These are phyloP conservation scores for Anoplius nigerrimus DNA, from an alignment of 2,888 invertebrate species.

Conservation along the genomic window DNA sequence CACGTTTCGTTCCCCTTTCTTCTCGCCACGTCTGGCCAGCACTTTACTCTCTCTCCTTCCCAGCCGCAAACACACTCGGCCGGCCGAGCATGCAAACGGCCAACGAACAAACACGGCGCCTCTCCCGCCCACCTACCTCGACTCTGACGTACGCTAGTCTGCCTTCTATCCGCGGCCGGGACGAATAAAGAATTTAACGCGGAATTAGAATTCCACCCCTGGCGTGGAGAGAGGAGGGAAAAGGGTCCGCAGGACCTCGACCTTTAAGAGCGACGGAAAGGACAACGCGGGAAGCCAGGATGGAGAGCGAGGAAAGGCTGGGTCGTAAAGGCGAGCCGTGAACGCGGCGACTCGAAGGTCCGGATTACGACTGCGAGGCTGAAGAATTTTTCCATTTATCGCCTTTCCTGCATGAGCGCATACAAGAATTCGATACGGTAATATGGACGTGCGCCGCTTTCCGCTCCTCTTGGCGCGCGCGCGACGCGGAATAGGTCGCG, in stretches of 20 bases:
- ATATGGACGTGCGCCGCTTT: too few relatives aligned
- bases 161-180: too few relatives aligned
- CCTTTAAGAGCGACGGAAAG: neutral
- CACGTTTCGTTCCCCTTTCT: too few relatives aligned
- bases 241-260: neutral
- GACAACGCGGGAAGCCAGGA: slow-evolving; percentile 8
- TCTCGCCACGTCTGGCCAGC: too few relatives aligned
- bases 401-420: slow-evolving; percentile 70
- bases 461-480: slow-evolving; percentile 21
- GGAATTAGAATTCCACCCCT: slow-evolving; percentile 61
- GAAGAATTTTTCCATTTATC: slow-evolving; percentile 74
- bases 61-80: too few relatives aligned
- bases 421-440: slow-evolving; percentile 64
- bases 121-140: neutral
- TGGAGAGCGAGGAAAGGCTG: slow-evolving; percentile 4
- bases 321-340: slow-evolving; percentile 58
- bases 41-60: too few relatives aligned
- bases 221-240: slow-evolving; percentile 16
- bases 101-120: slow-evolving; percentile 7
- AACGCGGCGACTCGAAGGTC: slow-evolving; percentile 53
- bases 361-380: slow-evolving; percentile 69
- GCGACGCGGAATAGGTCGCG: slow-evolving; percentile 25
- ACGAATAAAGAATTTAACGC: slow-evolving; percentile 61
- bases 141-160: slow-evolving; percentile 1
- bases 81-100: neutral